phyloP scores from a whole-genome alignment of 2,888 invertebrate species.

The Ceraclea dissimilis region DNA sequence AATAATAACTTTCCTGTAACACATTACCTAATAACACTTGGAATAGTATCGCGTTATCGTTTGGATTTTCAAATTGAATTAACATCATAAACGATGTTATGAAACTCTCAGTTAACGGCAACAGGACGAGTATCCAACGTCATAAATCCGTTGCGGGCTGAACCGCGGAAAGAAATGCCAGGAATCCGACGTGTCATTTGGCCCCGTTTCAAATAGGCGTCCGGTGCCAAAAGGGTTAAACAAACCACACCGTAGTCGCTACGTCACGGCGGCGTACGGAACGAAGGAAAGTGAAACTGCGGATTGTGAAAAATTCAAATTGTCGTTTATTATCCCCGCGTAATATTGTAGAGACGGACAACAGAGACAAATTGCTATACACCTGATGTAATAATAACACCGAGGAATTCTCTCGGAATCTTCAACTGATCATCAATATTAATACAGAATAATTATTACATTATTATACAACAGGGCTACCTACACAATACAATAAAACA shows the following conservation, averaged over 20 bases:
- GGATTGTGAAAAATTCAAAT: not conserved
- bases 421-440: not conserved
- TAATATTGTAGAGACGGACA: not conserved
- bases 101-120: no score
- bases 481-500: no score
- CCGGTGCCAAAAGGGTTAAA: constrained; percentile 13
- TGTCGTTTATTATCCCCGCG: not conserved
- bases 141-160: not conserved
- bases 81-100: no score
- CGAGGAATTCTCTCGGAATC: not conserved
- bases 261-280: not conserved
- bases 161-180: constrained; percentile 17
- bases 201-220: constrained; percentile 13
- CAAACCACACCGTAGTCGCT: not conserved
- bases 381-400: not conserved
- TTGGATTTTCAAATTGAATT: no score
- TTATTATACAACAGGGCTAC: no score
- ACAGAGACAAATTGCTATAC: not conserved
- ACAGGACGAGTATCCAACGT: no score
- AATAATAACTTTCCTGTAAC: no score
- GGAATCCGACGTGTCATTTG: constrained; percentile 16
- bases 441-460: no score
- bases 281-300: not conserved
- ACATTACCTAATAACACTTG: no score
- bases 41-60: no score